These are phyloP conservation scores for Temnothorax longispinosus DNA, from an alignment of 1,140 invertebrate genomes.

Conservation along the genomic window DNA sequence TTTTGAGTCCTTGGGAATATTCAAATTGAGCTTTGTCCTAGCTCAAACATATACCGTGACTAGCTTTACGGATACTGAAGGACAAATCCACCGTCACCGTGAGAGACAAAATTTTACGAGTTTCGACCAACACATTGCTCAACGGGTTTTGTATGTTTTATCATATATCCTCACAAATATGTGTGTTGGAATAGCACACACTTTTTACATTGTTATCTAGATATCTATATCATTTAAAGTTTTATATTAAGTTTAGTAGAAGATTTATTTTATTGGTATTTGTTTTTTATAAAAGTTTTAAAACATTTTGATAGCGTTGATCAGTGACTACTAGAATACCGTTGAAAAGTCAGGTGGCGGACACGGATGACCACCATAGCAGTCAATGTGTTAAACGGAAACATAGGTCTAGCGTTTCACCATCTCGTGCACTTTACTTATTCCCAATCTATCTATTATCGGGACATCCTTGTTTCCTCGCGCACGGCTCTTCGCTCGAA, in stretches of 20 bases:
- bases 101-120: not conserved
- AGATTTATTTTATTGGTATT: not conserved
- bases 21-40: too few species aligned
- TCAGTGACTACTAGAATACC: not conserved
- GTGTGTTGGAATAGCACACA: not conserved
- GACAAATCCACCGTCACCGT: too few species aligned
- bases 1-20: too few species aligned
- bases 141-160: too few species aligned
- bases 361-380: not conserved
- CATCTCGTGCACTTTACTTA: not conserved
- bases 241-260: not conserved
- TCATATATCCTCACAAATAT: too few species aligned
- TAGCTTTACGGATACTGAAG: too few species aligned
- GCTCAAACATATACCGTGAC: too few species aligned
- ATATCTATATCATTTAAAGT: not conserved
- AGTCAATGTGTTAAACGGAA: not conserved
- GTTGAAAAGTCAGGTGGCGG: not conserved
- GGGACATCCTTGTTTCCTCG: not conserved
- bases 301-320: not conserved
- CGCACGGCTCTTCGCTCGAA: not conserved
- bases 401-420: not conserved
- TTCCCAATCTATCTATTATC: not conserved
- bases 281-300: not conserved
- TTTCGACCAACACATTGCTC: not conserved
- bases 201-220: not conserved